Base-by-base conservation (phyloP, 2,888 invertebrate genomes). In the Tridacna crocea region DNA sequence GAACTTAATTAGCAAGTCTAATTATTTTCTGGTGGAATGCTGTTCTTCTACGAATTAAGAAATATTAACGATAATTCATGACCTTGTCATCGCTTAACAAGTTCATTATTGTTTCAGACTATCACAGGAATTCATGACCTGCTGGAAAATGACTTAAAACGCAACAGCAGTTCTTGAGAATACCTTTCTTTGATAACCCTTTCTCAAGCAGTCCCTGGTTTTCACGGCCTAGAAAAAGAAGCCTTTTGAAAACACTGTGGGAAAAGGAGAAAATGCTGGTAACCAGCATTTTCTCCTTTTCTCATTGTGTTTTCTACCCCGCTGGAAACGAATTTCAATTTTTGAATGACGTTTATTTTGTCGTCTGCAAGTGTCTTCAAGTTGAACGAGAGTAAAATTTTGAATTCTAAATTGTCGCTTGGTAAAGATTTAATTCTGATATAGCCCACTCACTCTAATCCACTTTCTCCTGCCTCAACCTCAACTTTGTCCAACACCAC, bases 381-480 rank as follows among this genome's bases (percentile, higher is more conserved):
- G n/a, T n/a, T n/a, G n/a, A n/a, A n/a, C n/a, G n/a, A n/a, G n/a
- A n/a, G n/a, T n/a, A n/a, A n/a, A n/a, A n/a, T n/a, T n/a, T n/a
- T n/a, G n/a, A n/a, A n/a, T n/a, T n/a, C n/a, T n/a, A n/a, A n/a
- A n/a, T n/a, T n/a, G n/a, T n/a, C n/a, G n/a, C n/a, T n/a, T n/a
- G n/a, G n/a, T n/a, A n/a, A n/a, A n/a, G n/a, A n/a, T n/a, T 17
- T 6, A 19, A 55, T 55, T 55, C 10, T 1, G 19, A 55, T 24
- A 63, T 22, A 22, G 3, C 17, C 63, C n/a, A 46, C 68, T 68
- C 27, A 68, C 68, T n/a, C 17, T 19, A 68, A 47, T 15, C 68
- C 68, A 27, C 47, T 68, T 68, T 68, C 68, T n/a, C 68, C 68
- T 47, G 68, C 68, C 47, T 68, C 68, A 0, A 68, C 17, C 6